These are phyloP conservation scores for Margaritifera margaritifera DNA, from an alignment of 2,888 invertebrate species.

Conservation along the genomic window DNA sequence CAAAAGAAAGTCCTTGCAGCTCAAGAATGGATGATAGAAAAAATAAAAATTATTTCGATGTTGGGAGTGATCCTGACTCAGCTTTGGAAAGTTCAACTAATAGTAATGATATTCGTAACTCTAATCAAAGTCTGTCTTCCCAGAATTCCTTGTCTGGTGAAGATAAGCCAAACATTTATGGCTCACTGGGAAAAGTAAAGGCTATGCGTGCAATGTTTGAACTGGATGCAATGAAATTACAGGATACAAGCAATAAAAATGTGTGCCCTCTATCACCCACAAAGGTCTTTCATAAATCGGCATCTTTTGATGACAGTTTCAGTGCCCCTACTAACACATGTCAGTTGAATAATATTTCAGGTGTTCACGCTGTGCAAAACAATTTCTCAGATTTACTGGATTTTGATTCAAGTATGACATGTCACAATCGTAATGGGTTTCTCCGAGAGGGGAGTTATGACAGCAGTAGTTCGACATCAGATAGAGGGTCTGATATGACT, in stretches of 20 bases:
- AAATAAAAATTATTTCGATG: constrained; percentile 16
- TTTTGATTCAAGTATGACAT: too few relatives aligned
- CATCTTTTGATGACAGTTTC: constrained; percentile 23
- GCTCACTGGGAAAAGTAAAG: constrained; percentile 48
- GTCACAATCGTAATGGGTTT: constrained; percentile 1
- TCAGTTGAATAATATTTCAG: too few relatives aligned
- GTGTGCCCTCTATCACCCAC: too few relatives aligned
- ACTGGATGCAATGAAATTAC: constrained; percentile 20
- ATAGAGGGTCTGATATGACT: constrained; percentile 34
- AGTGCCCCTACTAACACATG: background rate
- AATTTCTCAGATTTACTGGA: too few relatives aligned
- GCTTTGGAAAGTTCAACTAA: constrained; percentile 48
- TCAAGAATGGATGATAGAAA: too few relatives aligned
- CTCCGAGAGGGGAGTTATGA: constrained; percentile 27
- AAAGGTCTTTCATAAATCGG: constrained; percentile 12
- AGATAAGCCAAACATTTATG: constrained; percentile 41
- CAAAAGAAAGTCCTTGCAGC: too few relatives aligned
- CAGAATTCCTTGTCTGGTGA: constrained; percentile 48
- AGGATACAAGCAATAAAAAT: too few relatives aligned
- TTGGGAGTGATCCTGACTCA: constrained; percentile 39
- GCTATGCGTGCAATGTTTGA: constrained; percentile 57
- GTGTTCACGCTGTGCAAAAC: too few relatives aligned
- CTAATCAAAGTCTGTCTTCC: constrained; percentile 49
- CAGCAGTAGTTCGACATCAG: constrained; percentile 35
- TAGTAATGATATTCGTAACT: constrained; percentile 47